Evolutionary conservation across 92 coral and sea anemone species (phyloP).

Genomic region (Blastomussa wellsi): DNA sequence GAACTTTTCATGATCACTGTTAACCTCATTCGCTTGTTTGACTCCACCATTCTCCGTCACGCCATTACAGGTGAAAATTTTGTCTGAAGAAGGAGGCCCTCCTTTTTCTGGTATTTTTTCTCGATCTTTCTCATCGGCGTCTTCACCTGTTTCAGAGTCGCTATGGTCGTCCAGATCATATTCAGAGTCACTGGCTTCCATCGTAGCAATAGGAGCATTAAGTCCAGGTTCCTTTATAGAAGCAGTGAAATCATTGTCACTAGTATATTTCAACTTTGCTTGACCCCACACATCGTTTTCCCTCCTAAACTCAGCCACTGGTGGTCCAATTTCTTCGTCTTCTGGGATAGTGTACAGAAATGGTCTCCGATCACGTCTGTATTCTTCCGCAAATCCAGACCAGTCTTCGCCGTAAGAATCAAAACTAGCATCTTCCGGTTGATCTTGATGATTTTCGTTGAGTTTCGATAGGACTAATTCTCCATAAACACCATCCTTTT

Average conservation of each 20-base stretch:
- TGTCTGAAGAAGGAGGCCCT: background rate
- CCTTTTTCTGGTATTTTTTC: background rate
- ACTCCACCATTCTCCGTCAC: background rate
- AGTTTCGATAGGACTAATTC: slow-evolving; percentile 32
- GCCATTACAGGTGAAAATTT: background rate
- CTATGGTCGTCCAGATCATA: slow-evolving; percentile 27
- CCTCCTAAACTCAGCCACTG: background rate
- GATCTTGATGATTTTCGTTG: background rate
- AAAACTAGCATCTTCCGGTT: slow-evolving; percentile 12
- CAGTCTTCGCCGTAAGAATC: slow-evolving; percentile 36
- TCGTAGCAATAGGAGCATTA: slow-evolving; percentile 41
- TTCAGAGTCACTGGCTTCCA: slow-evolving; percentile 38
- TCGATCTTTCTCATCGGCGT: background rate
- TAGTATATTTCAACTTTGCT: background rate
- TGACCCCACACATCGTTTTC: background rate
- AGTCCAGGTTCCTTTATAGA: background rate
- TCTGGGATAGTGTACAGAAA: slow-evolving; percentile 44
- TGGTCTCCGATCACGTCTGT: slow-evolving; percentile 22
- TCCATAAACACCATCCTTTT: slow-evolving; percentile 52
- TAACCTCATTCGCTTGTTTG: background rate
- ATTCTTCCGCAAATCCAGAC: slow-evolving; percentile 33
- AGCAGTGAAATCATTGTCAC: background rate
- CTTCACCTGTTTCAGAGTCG: background rate
- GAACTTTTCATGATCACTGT: background rate
- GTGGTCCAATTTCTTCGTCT: slow-evolving; percentile 31